Evolutionary conservation across 2,888 invertebrate genomes (phyloP), one percentile per base, ranked within the genome.

Genomic region (Glaucopsyche alexis): DNA sequence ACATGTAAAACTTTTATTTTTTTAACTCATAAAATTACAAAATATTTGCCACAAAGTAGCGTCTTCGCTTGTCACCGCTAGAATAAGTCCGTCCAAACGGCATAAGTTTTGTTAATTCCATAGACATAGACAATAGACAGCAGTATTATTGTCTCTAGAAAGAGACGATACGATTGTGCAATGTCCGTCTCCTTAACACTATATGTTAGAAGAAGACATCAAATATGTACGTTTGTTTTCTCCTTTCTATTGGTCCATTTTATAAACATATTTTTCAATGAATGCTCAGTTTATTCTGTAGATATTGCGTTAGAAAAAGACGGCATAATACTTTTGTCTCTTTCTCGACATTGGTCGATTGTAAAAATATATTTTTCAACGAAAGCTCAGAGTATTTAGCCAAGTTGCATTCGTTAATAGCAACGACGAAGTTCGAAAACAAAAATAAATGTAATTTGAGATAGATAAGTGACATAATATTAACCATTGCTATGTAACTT

Each of bases 51-150:
- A 38, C 47, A 49, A 49, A 11, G 69, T 69, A 69, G 67, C 42
- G 67, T 67, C 69, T 69, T 69, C 49, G 69, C 69, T 65, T 72
- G 9, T 72, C 81, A 84, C 81, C 80, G 80, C 82, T 87, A 87
- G 84, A 83, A 81, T 86, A 83, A 75, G 74, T 77, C 85, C 91
- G 90, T 91, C 90, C 90, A 90, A 83, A 84, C 90, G 89, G 90
- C 60, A 60, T 29, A 87, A 85, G 84, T 83, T 84, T 81, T 84
- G 79, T 81, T 84, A 83, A 82, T 84, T 84, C 47, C 47, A 47
- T 47, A 13, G 11, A 29, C 60, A 38, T 13, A 38, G 29, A 29
- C 8, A 60, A 19, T 55, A 19, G 3, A 60, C 19, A 60, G 29
- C 60, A 38, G 13, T 19, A 52, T 1, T 16, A 52, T 52, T 19